Percentiles rank a stretch among this genome's conserved stretches.
Conservation (phyloP, 2,888 invertebrate genomes). For the Nezara viridula region DNA sequence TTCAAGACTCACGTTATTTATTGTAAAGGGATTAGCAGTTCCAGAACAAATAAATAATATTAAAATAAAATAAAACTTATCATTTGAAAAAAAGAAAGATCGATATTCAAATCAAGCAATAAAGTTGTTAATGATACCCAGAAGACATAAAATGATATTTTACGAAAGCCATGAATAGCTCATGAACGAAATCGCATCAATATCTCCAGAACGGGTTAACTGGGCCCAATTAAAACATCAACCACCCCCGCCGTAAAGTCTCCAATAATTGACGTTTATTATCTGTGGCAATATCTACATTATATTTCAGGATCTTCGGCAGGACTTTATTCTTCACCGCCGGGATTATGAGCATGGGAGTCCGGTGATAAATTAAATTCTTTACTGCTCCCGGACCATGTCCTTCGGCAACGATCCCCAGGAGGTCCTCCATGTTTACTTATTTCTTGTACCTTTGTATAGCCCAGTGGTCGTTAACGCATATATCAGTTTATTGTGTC, state of each 20-base stretch:
- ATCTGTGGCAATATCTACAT: not conserved
- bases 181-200: not conserved
- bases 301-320: constrained; percentile 13
- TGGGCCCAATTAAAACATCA: not conserved
- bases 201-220: not conserved
- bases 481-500: not conserved
- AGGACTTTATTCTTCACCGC: not conserved
- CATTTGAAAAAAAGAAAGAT: not conserved
- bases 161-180: not conserved
- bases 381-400: not conserved
- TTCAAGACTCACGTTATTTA: too few relatives aligned
- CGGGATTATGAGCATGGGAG: not conserved
- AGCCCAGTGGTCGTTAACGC: not conserved
- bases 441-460: not conserved
- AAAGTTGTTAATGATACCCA: not conserved
- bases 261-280: constrained; percentile 44
- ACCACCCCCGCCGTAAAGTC: not conserved
- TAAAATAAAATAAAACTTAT: not conserved
- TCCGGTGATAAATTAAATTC: not conserved
- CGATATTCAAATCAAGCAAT: not conserved
- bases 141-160: not conserved
- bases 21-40: too few relatives aligned
- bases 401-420: not conserved
- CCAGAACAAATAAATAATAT: too few relatives aligned
- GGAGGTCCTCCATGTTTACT: not conserved